Base-by-base conservation (phyloP, 2,113 vertebrate genomes). In the Chionodraco myersi region DNA sequence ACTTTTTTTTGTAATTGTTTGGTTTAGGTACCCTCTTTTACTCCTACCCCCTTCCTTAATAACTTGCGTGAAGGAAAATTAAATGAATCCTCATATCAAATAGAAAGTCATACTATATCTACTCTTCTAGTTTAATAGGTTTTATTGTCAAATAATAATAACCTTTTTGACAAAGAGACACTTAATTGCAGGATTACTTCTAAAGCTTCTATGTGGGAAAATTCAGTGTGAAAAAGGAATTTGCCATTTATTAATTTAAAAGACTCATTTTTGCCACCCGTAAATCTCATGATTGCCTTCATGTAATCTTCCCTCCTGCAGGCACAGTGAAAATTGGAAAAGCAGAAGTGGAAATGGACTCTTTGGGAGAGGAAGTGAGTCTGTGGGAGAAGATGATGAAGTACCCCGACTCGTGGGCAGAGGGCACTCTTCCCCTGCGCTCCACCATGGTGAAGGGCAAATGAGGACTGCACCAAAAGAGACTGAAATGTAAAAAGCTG, bases 361-460 rank as follows among this genome's bases (percentile, higher is more conserved):
- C 97, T 0, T 93, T 85, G 0, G 97, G 96, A 0, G 98, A 99
- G 90, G 98, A 99, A 91, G 93, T 97, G 71, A 96, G 94, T 79
- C 92, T 99, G 66, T 99, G 98, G 98, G 93, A 96, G 93, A 99
- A 98, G 92, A 99, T 99, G 97, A 88, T 96, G 90, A 96, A 97
- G 91, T 99, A 97, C 88, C 98, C 97, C 0, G 97, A 96, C 84
- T 99, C 98, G 0, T 99, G 98, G 97, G 98, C 97, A 2, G 98
- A 99, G 95, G 98, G 98, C 85, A 96, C 95, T 0, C 96, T 99
- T 54, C 95, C 92, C 48, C 96, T 99, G 52, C 97, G 98, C 10
- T 93, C 97, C 72, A 95, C 95, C 7, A 98, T 99, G 98, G 95
- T 92, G 79, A 97, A 91, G 83, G 87, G 66, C 92, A 94, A 96